Evolutionary conservation across 2,888 invertebrate species (phyloP).

Genomic region (Drosophila limbata): DNA sequence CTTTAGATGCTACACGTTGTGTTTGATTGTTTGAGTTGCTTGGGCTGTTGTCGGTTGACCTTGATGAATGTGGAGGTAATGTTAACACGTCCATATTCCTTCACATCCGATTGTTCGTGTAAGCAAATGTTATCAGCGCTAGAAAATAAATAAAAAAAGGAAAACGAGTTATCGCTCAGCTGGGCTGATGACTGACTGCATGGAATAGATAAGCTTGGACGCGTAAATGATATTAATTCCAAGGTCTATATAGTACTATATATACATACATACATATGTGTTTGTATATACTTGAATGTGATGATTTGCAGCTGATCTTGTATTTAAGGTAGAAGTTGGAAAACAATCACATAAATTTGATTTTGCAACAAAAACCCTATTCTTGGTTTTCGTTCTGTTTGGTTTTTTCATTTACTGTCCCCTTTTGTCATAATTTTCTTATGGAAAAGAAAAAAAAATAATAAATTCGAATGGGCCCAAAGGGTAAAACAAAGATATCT

Average conservation of each 20-base stretch:
- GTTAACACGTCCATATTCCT: conserved; percentile 20
- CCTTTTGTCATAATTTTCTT: no score
- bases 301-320: conserved; percentile 18
- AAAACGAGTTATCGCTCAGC: conserved; percentile 40
- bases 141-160: conserved; percentile 15
- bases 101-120: conserved; percentile 32
- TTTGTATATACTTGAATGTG: background rate
- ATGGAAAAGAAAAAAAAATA: no score
- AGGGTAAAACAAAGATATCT: no score
- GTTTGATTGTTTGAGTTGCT: conserved; percentile 8
- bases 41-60: conserved; percentile 34
- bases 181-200: conserved; percentile 21
- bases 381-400: background rate
- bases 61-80: conserved; percentile 44
- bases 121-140: conserved; percentile 52
- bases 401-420: no score
- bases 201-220: conserved; percentile 44
- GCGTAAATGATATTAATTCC: conserved; percentile 49
- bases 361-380: background rate
- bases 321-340: no score
- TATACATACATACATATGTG: background rate
- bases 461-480: no score
- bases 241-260: conserved; percentile 41
- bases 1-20: conserved; percentile 41
- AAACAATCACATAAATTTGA: background rate